These are phyloP conservation scores for Strigamia maritima DNA, from an alignment of 2,888 invertebrate species.

Conservation along the genomic window DNA sequence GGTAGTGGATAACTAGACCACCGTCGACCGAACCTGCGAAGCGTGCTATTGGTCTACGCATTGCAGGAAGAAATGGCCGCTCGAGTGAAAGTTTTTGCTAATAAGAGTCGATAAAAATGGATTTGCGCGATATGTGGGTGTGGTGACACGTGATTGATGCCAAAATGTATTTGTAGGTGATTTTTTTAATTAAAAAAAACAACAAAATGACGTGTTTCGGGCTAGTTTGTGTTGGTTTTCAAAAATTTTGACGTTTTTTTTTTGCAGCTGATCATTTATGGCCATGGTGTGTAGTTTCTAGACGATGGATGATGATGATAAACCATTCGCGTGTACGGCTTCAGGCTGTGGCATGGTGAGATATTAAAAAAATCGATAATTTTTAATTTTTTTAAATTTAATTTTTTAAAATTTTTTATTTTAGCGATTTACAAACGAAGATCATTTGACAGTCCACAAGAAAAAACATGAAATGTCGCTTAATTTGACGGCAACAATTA, in stretches of 20 bases:
- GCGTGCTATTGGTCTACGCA: background rate
- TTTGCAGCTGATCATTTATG: background rate
- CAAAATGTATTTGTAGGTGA: background rate
- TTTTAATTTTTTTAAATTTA: slow-evolving; percentile 39
- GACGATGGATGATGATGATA: slow-evolving; percentile 47
- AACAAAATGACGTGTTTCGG: background rate
- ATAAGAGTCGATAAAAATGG: background rate
- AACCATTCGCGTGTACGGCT: slow-evolving; percentile 67
- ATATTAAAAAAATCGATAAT: background rate
- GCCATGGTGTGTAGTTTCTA: background rate
- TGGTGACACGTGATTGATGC: background rate
- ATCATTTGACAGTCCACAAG: slow-evolving; percentile 72
- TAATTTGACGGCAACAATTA: slow-evolving; percentile 61
- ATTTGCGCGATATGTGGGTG: background rate
- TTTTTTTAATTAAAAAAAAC: background rate
- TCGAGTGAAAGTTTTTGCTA: background rate
- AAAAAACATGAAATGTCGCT: slow-evolving; percentile 83
- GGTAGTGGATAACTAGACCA: background rate
- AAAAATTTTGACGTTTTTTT: background rate
- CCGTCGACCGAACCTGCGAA: too few relatives aligned
- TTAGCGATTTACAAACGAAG: slow-evolving; percentile 74
- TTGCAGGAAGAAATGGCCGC: background rate
- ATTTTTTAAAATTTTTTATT: too few relatives aligned
- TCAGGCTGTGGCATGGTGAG: slow-evolving; percentile 68
- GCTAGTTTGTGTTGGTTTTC: background rate